phyloP scores from a whole-genome alignment of 2,113 vertebrate species.

The Halichoerus grypus region DNA sequence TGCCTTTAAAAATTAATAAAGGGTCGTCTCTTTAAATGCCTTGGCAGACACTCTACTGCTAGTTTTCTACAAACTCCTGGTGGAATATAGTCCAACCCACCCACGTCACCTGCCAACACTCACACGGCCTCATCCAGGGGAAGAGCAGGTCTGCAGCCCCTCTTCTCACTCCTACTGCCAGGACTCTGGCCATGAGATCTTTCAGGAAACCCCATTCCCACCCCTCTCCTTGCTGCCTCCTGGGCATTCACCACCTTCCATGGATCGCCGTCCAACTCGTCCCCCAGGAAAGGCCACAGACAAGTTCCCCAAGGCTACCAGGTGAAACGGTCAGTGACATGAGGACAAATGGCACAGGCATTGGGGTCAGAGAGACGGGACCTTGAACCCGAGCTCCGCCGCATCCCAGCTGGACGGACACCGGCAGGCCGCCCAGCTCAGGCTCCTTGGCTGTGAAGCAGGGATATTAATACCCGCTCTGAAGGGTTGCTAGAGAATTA shows the following conservation, averaged over 20 bases:
- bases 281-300: rapidly evolving
- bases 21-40: not conserved
- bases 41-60: too few relatives aligned
- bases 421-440: not conserved
- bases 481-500: not conserved
- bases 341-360: not conserved
- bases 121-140: rapidly evolving
- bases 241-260: not conserved
- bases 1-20: not conserved
- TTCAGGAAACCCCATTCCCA: rapidly evolving
- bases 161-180: not conserved
- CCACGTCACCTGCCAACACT: too few relatives aligned
- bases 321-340: rapidly evolving
- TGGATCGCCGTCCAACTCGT: rapidly evolving
- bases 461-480: rapidly evolving
- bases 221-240: not conserved
- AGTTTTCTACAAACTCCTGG: not conserved
- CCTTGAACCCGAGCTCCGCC: not conserved
- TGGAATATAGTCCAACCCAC: rapidly evolving
- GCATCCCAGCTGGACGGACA: not conserved
- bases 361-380: rapidly evolving
- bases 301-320: not conserved
- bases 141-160: rapidly evolving
- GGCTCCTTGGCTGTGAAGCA: not conserved
- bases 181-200: not conserved